phyloP scores from a whole-genome alignment of 1,140 invertebrate genomes.

The Danaus melanippus region DNA sequence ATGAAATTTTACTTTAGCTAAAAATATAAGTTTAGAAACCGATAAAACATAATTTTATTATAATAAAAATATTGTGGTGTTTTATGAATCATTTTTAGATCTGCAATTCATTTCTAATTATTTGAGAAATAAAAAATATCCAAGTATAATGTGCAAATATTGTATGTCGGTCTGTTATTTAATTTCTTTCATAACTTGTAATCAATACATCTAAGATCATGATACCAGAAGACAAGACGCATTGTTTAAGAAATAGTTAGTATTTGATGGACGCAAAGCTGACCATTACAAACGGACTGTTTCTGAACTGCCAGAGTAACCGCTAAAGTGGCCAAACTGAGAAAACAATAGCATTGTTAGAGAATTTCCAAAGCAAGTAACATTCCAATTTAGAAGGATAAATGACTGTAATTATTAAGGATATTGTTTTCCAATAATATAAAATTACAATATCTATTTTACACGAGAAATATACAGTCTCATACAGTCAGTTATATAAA shows the following conservation, averaged over 20 bases:
- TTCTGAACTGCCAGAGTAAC: slow-evolving; percentile 56
- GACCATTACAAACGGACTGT: slow-evolving; percentile 48
- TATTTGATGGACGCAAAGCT: slow-evolving; percentile 58
- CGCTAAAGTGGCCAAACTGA: slow-evolving; percentile 38
- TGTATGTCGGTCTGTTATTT: too few species aligned
- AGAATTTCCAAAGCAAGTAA: slow-evolving; percentile 45
- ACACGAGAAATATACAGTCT: too few species aligned
- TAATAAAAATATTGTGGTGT: too few species aligned
- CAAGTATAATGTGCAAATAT: too few species aligned
- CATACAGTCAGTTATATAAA: too few species aligned
- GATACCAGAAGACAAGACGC: slow-evolving; percentile 25
- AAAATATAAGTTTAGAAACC: too few species aligned
- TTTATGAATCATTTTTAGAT: too few species aligned
- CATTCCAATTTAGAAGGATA: slow-evolving; percentile 51
- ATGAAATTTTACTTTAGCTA: too few species aligned
- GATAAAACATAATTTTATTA: too few species aligned
- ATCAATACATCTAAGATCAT: slow-evolving; percentile 15
- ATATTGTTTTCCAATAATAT: slow-evolving; percentile 20
- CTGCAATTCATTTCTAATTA: too few species aligned
- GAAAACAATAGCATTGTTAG: slow-evolving; percentile 61
- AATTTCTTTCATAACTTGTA: not conserved
- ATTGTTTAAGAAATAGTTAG: slow-evolving; percentile 42
- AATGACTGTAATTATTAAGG: slow-evolving; percentile 38
- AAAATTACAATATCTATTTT: too few species aligned
- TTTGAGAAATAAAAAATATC: too few species aligned